phyloP scores from a whole-genome alignment of 2,113 vertebrate species.

The Campylorhamphus procurvoides region DNA sequence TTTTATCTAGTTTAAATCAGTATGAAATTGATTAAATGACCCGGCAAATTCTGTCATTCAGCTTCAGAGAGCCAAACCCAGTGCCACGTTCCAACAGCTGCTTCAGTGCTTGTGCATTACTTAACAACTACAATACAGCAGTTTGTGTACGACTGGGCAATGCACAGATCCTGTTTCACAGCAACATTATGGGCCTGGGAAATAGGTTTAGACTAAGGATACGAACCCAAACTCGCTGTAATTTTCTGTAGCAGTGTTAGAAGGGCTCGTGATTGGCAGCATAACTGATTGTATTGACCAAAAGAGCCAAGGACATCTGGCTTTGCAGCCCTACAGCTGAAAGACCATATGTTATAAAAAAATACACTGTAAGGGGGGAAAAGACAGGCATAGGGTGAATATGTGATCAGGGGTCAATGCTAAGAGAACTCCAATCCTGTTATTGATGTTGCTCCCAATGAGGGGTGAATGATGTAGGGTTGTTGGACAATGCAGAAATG shows the following conservation, averaged over 20 bases:
- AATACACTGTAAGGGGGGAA: neutral
- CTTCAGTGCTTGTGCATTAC: constrained; percentile 37
- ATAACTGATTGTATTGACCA: constrained; percentile 19
- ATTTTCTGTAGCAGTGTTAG: neutral
- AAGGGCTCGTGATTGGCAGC: constrained; percentile 27
- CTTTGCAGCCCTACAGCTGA: constrained; percentile 13
- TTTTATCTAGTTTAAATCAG: constrained; percentile 56
- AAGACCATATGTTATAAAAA: constrained; percentile 39
- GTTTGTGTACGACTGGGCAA: neutral
- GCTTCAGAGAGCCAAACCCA: neutral
- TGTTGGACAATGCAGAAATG: neutral
- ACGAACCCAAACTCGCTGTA: neutral
- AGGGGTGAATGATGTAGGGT: neutral
- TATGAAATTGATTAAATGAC: constrained; percentile 58
- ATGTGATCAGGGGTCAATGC: neutral
- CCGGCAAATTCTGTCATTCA: constrained; percentile 17
- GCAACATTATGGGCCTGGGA: constrained; percentile 22
- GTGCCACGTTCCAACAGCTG: constrained; percentile 34
- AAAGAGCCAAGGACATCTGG: neutral
- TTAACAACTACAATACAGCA: constrained; percentile 29
- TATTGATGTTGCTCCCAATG: neutral
- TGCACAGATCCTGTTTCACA: constrained; percentile 30
- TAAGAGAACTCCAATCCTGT: neutral
- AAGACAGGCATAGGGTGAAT: neutral
- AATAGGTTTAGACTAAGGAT: constrained; percentile 23